phyloP scores from a whole-genome alignment of 2,797 vertebrate species.

The Helostoma temminkii region DNA sequence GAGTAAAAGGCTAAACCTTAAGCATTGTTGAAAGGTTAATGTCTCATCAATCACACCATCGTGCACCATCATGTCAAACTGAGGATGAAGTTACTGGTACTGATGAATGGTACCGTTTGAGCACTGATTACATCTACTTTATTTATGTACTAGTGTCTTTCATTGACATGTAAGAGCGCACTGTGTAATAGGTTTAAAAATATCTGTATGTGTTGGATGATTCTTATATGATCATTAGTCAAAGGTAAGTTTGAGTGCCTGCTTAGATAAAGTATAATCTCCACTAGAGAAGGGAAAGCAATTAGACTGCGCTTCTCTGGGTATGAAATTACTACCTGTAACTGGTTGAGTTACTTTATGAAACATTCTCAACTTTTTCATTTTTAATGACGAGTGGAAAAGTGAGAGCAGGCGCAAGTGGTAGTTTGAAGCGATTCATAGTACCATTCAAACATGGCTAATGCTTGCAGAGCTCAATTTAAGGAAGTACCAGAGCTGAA shows the following conservation, averaged over 20 bases:
- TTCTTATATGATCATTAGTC: slow-evolving; percentile 1
- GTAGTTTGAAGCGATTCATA: slow-evolving; percentile 43
- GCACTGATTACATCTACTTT: background rate
- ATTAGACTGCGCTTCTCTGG: slow-evolving; percentile 20
- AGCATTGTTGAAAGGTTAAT: too few species aligned
- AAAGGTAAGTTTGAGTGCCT: slow-evolving; percentile 2
- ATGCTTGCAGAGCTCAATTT: slow-evolving; percentile 55
- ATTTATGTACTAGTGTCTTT: background rate
- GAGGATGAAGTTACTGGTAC: background rate
- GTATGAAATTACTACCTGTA: slow-evolving; percentile 9
- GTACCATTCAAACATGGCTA: slow-evolving; percentile 50
- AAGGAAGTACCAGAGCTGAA: slow-evolving; percentile 52
- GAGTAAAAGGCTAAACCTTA: too few species aligned
- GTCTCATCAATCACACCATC: too few species aligned
- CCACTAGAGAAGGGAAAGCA: slow-evolving; percentile 13
- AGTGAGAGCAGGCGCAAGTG: slow-evolving; percentile 16
- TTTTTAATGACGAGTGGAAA: slow-evolving; percentile 27
- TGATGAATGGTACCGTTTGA: background rate
- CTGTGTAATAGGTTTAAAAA: slow-evolving; percentile 7
- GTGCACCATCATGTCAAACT: too few species aligned
- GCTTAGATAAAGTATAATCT: slow-evolving; percentile 37
- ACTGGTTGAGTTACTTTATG: slow-evolving; percentile 14
- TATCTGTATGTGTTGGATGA: background rate
- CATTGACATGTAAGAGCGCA: too few species aligned
- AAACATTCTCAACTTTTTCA: slow-evolving; percentile 32